Conservation (phyloP, 1,140 invertebrate genomes). For the Bradysia coprophila region DNA sequence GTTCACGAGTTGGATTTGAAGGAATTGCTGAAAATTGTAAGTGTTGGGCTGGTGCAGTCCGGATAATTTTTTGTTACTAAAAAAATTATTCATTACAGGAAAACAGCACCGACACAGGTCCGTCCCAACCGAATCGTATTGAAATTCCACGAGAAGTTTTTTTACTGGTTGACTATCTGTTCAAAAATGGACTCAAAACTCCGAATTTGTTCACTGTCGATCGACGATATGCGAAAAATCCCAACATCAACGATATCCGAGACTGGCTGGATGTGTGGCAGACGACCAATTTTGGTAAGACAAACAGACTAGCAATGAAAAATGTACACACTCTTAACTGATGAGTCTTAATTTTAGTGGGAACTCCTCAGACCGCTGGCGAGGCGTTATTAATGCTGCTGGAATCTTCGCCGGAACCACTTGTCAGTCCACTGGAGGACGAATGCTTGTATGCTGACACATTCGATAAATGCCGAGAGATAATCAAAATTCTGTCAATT, state of each 20-base stretch:
- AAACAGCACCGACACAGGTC: constrained; percentile 13
- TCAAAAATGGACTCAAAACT: constrained; percentile 55
- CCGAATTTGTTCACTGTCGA: constrained; percentile 49
- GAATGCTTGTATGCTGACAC: constrained; percentile 25
- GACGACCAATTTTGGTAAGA: constrained; percentile 23
- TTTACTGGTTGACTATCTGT: constrained; percentile 81
- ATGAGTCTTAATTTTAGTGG: constrained; percentile 34
- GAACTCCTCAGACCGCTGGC: constrained; percentile 76
- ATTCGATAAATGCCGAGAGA: constrained; percentile 69
- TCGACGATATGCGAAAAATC: constrained; percentile 51
- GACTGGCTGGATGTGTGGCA: constrained; percentile 71
- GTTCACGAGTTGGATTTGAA: constrained; percentile 57
- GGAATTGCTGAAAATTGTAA: constrained; percentile 59
- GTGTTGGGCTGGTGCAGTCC: constrained; percentile 21
- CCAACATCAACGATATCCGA: constrained; percentile 66
- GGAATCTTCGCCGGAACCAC: constrained; percentile 75
- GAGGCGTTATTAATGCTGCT: constrained; percentile 80
- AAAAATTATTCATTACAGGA: constrained; percentile 25
- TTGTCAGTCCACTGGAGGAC: constrained; percentile 39
- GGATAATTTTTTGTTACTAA: constrained; percentile 28
- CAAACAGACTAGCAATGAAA: too few species aligned
- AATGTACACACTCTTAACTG: not conserved
- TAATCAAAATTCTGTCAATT: constrained; percentile 49
- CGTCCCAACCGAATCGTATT: too few species aligned
- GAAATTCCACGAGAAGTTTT: constrained; percentile 76